These are phyloP conservation scores for Hippocampus comes DNA, from an alignment of 2,113 vertebrate genomes.

Conservation along the genomic window DNA sequence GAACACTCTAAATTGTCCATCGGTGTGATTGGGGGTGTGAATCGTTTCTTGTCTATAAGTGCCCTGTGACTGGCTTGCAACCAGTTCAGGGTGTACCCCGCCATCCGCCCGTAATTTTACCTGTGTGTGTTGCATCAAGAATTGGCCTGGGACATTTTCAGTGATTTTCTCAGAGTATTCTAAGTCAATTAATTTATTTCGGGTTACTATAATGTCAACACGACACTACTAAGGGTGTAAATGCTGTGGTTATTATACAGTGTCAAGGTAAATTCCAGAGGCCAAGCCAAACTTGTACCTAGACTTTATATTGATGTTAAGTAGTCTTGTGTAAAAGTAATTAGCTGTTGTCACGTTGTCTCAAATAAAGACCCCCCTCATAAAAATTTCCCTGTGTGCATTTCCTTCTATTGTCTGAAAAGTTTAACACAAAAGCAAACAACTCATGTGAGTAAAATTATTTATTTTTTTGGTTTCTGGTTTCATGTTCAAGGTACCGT, in stretches of 20 bases:
- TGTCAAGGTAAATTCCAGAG: background rate
- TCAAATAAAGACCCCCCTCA: conserved; percentile 34
- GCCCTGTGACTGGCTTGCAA: too few species aligned
- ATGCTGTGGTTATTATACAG: background rate
- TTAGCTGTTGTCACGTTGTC: conserved; percentile 10
- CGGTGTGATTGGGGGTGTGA: too few species aligned
- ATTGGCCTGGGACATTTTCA: background rate
- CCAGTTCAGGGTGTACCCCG: too few species aligned
- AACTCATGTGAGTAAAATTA: background rate
- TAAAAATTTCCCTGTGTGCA: background rate
- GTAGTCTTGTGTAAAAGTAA: background rate
- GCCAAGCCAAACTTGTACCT: background rate
- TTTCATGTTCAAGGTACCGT: too few species aligned
- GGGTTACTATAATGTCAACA: background rate
- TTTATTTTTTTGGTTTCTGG: too few species aligned
- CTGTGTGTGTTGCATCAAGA: background rate
- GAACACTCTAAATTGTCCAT: too few species aligned
- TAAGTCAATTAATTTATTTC: background rate
- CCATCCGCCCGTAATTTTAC: background rate
- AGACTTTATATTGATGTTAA: background rate
- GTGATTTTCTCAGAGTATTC: background rate
- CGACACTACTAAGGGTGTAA: background rate
- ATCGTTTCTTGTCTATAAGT: too few species aligned
- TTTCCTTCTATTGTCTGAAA: background rate
- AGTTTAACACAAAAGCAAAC: background rate